Evolutionary conservation across 2,888 invertebrate genomes (phyloP).

Genomic region (Nemotelus nigrinus): DNA sequence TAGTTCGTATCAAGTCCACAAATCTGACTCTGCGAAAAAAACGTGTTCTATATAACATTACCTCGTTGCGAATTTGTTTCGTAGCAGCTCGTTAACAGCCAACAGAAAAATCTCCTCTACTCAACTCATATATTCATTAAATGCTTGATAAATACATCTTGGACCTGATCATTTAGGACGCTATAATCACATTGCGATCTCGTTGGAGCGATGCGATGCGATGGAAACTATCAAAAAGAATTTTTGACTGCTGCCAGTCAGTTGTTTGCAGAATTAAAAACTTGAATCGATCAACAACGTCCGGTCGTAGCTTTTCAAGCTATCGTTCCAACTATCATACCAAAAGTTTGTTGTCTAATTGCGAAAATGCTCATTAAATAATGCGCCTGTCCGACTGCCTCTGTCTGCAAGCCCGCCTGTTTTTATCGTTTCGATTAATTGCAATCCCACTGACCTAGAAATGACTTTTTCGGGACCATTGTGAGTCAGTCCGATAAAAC

Average conservation of each 20-base stretch:
- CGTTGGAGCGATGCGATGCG: neutral
- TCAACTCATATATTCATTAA: neutral
- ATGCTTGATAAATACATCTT: neutral
- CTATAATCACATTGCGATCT: neutral
- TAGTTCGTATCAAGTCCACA: no score
- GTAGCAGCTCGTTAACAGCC: no score
- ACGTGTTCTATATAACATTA: no score
- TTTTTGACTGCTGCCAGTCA: neutral
- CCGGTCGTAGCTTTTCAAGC: no score
- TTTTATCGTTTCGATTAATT: neutral
- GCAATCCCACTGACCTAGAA: conserved; percentile 3
- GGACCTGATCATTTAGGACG: neutral
- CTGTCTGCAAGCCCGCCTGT: no score
- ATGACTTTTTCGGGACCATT: neutral
- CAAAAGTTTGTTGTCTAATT: neutral
- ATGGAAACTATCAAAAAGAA: neutral
- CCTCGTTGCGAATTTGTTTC: no score
- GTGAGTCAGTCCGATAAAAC: neutral
- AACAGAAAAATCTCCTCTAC: no score
- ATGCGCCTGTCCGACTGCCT: neutral
- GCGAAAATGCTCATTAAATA: neutral
- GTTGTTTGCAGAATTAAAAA: neutral
- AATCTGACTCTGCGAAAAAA: no score
- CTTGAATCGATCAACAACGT: no score
- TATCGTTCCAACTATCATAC: neutral